Conservation (phyloP, 2,888 invertebrate genomes). For the Drosophila melanosoma region DNA sequence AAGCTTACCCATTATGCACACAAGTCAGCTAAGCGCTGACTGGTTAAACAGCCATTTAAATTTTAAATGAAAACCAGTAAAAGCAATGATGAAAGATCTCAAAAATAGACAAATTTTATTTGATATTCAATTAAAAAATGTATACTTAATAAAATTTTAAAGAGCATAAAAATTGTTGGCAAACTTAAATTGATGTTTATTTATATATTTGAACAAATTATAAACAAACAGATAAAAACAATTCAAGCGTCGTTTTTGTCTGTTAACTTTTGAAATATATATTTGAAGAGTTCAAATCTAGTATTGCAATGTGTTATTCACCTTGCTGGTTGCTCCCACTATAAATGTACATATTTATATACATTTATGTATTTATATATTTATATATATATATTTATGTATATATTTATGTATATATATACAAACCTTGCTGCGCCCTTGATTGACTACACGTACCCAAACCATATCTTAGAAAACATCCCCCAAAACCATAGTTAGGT, state of each 20-base stretch:
- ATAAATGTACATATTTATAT: constrained; percentile 2
- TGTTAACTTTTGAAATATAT: constrained; percentile 1
- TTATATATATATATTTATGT: not conserved
- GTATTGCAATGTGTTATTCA: constrained; percentile 19
- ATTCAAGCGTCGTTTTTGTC: not conserved
- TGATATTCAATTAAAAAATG: not conserved
- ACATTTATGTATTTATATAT: not conserved
- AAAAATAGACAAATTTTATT: not conserved
- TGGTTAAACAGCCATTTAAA: constrained; percentile 19
- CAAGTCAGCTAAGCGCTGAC: not conserved
- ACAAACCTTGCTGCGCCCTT: constrained; percentile 15
- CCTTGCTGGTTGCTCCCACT: constrained; percentile 9
- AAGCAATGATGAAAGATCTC: not conserved
- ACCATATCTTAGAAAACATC: constrained; percentile 24
- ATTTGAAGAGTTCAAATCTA: constrained; percentile 16
- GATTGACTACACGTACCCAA: constrained; percentile 56
- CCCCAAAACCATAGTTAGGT: not conserved
- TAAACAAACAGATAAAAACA: not conserved
- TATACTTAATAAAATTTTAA: not conserved
- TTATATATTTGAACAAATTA: not conserved
- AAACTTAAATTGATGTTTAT: not conserved
- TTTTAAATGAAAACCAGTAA: constrained; percentile 7
- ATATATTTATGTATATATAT: not conserved
- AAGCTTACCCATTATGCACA: constrained; percentile 18
- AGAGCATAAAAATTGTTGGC: too few relatives aligned